Conservation (phyloP, 2,888 invertebrate species). For the Ormyrus nitidulus region DNA sequence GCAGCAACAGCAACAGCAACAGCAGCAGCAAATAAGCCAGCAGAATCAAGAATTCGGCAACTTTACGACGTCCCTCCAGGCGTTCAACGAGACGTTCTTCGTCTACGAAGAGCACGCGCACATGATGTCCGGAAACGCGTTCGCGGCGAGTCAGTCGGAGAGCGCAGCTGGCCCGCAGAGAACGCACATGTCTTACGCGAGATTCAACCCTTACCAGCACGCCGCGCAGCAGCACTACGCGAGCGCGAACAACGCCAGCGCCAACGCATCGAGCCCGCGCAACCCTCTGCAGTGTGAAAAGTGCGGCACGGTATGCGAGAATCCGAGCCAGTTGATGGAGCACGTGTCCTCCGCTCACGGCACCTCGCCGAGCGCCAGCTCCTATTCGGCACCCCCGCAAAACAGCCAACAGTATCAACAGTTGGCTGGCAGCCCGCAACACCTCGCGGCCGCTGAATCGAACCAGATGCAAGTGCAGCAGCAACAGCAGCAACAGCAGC, state of each 20-base stretch:
- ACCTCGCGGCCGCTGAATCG: conserved; percentile 71
- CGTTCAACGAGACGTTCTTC: conserved; percentile 67
- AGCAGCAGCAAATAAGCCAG: conserved; percentile 54
- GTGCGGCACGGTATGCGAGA: conserved; percentile 88
- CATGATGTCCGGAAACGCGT: conserved; percentile 68
- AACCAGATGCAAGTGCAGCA: conserved; percentile 74
- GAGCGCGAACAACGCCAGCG: conserved; percentile 74
- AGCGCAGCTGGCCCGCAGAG: no score
- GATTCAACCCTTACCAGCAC: conserved; percentile 76
- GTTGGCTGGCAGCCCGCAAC: conserved; percentile 64
- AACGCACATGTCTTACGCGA: conserved; percentile 56
- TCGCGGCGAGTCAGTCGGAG: no score
- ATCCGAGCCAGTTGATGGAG: conserved; percentile 84
- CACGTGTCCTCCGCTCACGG: conserved; percentile 84
- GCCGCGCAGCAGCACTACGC: conserved; percentile 74
- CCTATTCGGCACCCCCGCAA: conserved; percentile 60
- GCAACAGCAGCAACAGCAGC: conserved; percentile 74
- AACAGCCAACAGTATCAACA: conserved; percentile 65
- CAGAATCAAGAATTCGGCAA: conserved; percentile 52
- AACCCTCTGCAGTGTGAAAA: conserved; percentile 86
- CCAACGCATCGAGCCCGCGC: conserved; percentile 80
- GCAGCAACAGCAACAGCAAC: conserved; percentile 53
- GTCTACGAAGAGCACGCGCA: conserved; percentile 71
- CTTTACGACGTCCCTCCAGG: conserved; percentile 61
- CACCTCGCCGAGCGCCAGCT: conserved; percentile 69